Conservation (phyloP, 2,797 vertebrate species). For the Melanotaenia maccullochi region DNA sequence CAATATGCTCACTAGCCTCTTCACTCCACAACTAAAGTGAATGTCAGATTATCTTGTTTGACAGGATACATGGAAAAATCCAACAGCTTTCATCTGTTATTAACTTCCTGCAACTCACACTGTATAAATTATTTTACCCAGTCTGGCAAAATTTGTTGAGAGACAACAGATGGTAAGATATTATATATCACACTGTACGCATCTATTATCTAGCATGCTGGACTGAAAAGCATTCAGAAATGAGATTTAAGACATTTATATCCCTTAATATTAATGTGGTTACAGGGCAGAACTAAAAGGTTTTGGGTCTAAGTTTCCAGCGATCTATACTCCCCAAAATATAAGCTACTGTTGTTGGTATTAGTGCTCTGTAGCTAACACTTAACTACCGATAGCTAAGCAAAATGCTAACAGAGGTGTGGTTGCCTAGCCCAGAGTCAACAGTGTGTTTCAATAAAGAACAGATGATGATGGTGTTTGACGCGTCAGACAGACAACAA, state of each 20-base stretch:
- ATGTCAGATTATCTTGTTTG: slow-evolving; percentile 6
- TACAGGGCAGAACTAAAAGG: slow-evolving; percentile 29
- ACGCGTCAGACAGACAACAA: slow-evolving; percentile 33
- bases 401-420: slow-evolving; percentile 7
- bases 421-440: slow-evolving; percentile 11
- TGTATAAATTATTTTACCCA: slow-evolving; percentile 6
- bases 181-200: slow-evolving; percentile 7
- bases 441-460: slow-evolving; percentile 28
- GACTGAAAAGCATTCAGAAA: slow-evolving; percentile 52
- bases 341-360: slow-evolving; percentile 35
- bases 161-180: slow-evolving; percentile 23
- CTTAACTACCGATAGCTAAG: slow-evolving; percentile 13
- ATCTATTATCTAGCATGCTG: slow-evolving; percentile 17
- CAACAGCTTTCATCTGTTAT: slow-evolving; percentile 12
- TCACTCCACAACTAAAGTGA: slow-evolving; percentile 16
- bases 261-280: slow-evolving; percentile 22
- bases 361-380: slow-evolving; percentile 29
- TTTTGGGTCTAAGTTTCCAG: slow-evolving; percentile 37
- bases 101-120: not conserved
- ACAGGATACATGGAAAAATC: slow-evolving; percentile 18
- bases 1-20: not conserved
- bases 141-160: slow-evolving; percentile 7
- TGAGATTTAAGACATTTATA: slow-evolving; percentile 6
- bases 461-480: slow-evolving; percentile 26
- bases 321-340: slow-evolving; percentile 50